Base-by-base conservation (phyloP, 2,113 vertebrate species). In the Toxotes jaculatrix region DNA sequence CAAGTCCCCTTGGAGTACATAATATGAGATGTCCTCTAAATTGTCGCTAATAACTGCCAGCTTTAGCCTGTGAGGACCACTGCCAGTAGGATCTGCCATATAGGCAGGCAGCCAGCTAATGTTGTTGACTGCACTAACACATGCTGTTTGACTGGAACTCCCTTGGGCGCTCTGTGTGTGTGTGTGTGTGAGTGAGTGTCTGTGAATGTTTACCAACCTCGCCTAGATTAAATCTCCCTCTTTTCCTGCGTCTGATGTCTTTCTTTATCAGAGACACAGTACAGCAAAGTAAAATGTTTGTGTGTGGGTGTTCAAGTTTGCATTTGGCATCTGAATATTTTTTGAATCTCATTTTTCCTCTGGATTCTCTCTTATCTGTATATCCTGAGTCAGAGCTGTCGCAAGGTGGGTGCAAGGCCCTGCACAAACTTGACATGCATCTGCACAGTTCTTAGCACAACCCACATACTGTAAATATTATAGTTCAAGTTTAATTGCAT, bases 71-170 rank as follows among this genome's bases (percentile, higher is more conserved):
- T 55, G 65, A 93, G 83, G 69, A 80, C 76, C 71, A 51, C 38
- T 79, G 85, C 84, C 85, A 88, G 84, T 76, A 80, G 82, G 87
- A 84, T 83, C 77, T 77, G 66, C 87, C 88, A 88, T 53, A 45
- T 74, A 88, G 86, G 91, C 92, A 87, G 80, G 62, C 84, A 74
- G 90, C 92, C 91, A 91, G 91, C 83, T 83, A 90, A 88, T 86
- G 79, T 85, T 87, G 89, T 91, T 91, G 89, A 92, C 91, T 91
- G 87, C 88, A 74, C 80, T 84, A 91, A 91, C 88, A 90, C 90
- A 91, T 88, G 91, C 91, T 90, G 91, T 91, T 92, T 92, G 89
- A 90, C 85, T 91, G 91, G 61, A 76, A 62, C 84, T 87, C 90
- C 86, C 82, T 79, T 84, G 77, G 85, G 83, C 5, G 0, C 51